Base-by-base conservation (phyloP, 2,113 vertebrate species). In the Perca flavescens region DNA sequence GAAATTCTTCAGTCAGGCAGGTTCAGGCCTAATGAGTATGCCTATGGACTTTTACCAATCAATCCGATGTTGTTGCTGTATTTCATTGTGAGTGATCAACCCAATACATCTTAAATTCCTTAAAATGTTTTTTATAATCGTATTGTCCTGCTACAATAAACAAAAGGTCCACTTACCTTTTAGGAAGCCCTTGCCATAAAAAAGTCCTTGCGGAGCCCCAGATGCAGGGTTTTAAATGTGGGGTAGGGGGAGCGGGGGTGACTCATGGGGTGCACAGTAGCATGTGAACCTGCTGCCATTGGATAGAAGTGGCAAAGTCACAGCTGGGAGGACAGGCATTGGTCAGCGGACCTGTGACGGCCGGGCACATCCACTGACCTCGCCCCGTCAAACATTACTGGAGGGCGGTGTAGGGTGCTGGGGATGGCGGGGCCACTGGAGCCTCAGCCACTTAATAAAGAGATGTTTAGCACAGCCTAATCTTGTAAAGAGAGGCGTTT, bases 401-500 rank as follows among this genome's bases (percentile, higher is more conserved):
- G 2, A 60, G 68, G 43, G 77, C 61, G 4, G 72, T 43, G 40
- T 43, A 43, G 40, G 40, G 40, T 56, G 73, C 25, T 68, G 84
- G 21, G 78, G 64, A 53, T 36, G 28, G 64, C 15, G 63, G 76
- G 83, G 84, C 79, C 8, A 50, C 56, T 21, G 16, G 53, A 60
- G 67, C 34, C 79, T 85, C 56, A 3, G 64, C 74, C 70, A 43
- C 66, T 31, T 63, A 80, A 89, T 86, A 90, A 89, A 90, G 88
- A 79, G 77, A 78, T 93, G 87, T 95, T 95, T 94, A 93, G 90
- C 84, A 64, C 77, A 70, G 88, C 74, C 90, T 96, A 95, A 96
- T 96, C 95, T 94, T 93, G 90, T 95, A 95, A 96, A 94, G 93
- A 86, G 71, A 88, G 74, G 76, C 61, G 63, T 94, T 91, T 82